phyloP scores from a whole-genome alignment of 2,113 vertebrate species.

The Cryptotis parvus region DNA sequence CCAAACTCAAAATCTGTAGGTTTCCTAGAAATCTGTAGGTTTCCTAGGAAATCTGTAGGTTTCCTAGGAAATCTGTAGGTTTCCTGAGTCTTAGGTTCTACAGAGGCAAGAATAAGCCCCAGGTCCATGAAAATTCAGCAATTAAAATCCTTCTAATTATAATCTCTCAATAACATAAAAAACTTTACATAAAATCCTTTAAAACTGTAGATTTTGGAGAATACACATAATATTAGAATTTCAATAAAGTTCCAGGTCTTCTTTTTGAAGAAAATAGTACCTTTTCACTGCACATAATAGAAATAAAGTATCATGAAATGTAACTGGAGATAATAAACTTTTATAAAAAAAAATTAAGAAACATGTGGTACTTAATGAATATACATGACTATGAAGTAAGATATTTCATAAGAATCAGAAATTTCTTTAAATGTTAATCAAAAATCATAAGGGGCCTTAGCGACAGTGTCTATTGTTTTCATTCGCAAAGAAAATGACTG shows the following conservation, averaged over 20 bases:
- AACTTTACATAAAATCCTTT: constrained; percentile 72
- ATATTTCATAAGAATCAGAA: constrained; percentile 27
- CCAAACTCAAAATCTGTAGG: too few relatives aligned
- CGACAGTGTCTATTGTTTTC: not conserved
- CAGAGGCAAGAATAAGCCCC: too few relatives aligned
- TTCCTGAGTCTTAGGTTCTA: too few relatives aligned
- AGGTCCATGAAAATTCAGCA: too few relatives aligned
- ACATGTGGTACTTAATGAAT: constrained; percentile 66
- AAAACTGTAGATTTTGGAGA: constrained; percentile 76
- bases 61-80: too few relatives aligned
- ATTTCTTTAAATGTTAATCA: constrained; percentile 59
- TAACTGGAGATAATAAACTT: constrained; percentile 72
- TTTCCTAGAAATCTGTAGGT: too few relatives aligned
- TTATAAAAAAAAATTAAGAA: constrained; percentile 70
- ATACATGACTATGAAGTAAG: constrained; percentile 54
- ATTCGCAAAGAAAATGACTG: not conserved
- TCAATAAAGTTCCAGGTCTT: constrained; percentile 62
- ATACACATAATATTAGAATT: constrained; percentile 55
- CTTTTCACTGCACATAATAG: constrained; percentile 77
- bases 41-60: too few relatives aligned
- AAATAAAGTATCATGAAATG: constrained; percentile 68
- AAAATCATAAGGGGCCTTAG: constrained; percentile 30
- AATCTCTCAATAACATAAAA: constrained; percentile 69
- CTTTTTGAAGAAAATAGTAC: constrained; percentile 79
- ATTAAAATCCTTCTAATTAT: constrained; percentile 76